Evolutionary conservation across 53 echinoderm and acorn worm species (phyloP), one percentile per base, ranked within the genome.

Genomic region (Crossaster papposus): DNA sequence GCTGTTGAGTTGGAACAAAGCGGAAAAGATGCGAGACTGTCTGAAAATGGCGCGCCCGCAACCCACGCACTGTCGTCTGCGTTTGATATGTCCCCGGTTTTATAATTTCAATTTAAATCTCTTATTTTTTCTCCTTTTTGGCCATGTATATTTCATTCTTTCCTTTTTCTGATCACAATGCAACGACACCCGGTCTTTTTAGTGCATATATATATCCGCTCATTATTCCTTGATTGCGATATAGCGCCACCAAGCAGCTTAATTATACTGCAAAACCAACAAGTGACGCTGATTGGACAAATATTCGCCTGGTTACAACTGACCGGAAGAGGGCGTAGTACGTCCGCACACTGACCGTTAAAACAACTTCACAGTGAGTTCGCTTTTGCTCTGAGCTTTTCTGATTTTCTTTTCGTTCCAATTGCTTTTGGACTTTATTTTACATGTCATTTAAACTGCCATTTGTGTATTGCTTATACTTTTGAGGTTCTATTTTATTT

Each of bases 161-260:
- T 14, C 58, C 2, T 14, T 2, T 20, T 2, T 11, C 2, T 58
- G 44, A 9, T 38, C 7, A 7, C 7, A 44, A 9, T 44, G 44
- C 44, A 44, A 7, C 9, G 6, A 9, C 44, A 44, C 44, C 44
- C n/a, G n/a, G n/a, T n/a, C n/a, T n/a, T n/a, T n/a, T n/a, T n/a
- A n/a, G n/a, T n/a, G n/a, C n/a, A n/a, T n/a, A n/a, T n/a, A n/a
- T n/a, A n/a, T n/a, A n/a, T n/a, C n/a, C n/a, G n/a, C n/a, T 44
- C 9, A 44, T 44, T 9, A 44, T 7, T 44, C 6, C 44, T 44
- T 44, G 44, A 7, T 5, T 44, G 44, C 44, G 70, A 23, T 36
- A 83, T 64, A 70, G 83, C 83, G 83, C 83, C 83, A 83, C 83
- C 83, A 83, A 83, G 68, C 70, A 36, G n/a, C 22, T 22, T 65